Evolutionary conservation across 1,140 invertebrate genomes (phyloP), one percentile per base, ranked within the genome.

Genomic region (Microplitis demolitor): DNA sequence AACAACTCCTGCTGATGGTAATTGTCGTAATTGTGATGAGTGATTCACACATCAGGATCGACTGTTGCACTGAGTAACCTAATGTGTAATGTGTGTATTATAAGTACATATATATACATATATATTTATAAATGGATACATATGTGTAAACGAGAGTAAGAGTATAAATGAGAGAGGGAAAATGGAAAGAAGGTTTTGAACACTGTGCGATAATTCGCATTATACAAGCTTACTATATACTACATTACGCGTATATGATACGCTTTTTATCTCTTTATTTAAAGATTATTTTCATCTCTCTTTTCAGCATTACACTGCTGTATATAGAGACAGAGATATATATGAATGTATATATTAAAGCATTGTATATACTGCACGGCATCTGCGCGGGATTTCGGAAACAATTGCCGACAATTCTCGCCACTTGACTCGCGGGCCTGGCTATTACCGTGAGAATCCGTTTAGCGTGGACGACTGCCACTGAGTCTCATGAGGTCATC

Each of bases 321-420:
- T 37, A 60, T 37, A 60, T 45, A 11, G 39, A 45, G 39, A 24
- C 1, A 24, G 24, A 24, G 39, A 45, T 45, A 11, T 45, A 5
- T 45, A 45, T 24, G 24, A 24, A 24, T 24, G 24, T 11, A 45
- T 39, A 39, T 45, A 11, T 45, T 45, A 11, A 35, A 53, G 54
- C 50, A 66, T 4, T 69, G 24, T 24, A 37, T 53, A 34, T 51
- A 66, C 56, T 71, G 69, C 56, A 71, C 39, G 80, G 84, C 82
- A 84, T 84, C 82, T 85, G 83, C 85, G 84, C 85, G 85, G 86
- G 86, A 87, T 88, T 88, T 88, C 85, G 86, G 85, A 88, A 88
- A 88, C 85, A 87, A 87, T 88, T 88, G 86, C 83, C 86, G 84
- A 82, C 85, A 88, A 88, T 88, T 87, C 86, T 79, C 83, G 85